Evolutionary conservation across 2,113 vertebrate genomes (phyloP).

Genomic region (Chionodraco myersi): DNA sequence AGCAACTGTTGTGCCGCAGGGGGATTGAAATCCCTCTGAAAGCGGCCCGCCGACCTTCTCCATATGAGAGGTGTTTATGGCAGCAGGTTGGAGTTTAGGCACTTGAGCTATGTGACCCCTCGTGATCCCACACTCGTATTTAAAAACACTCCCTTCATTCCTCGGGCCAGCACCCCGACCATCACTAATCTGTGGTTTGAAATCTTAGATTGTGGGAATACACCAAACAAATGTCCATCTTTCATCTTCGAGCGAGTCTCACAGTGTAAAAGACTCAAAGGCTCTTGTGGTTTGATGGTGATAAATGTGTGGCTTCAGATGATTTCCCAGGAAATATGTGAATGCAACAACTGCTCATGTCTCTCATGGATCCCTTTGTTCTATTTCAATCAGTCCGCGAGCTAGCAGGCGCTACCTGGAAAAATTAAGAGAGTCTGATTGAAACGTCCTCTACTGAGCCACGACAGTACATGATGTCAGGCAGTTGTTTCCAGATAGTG

Average conservation of each 20-base stretch:
- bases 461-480: constrained; percentile 26
- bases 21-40: constrained; percentile 35
- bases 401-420: constrained; percentile 37
- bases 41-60: constrained; percentile 15
- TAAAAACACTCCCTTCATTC: constrained; percentile 27
- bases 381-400: constrained; percentile 11
- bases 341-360: constrained; percentile 22
- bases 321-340: constrained; percentile 19
- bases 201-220: constrained; percentile 60
- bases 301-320: constrained; percentile 41
- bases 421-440: constrained; percentile 17
- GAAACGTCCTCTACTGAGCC: background rate
- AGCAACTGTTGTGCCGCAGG: constrained; percentile 45
- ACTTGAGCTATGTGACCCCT: constrained; percentile 40
- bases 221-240: constrained; percentile 30
- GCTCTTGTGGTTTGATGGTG: constrained; percentile 12
- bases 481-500: constrained; percentile 36
- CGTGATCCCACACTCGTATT: background rate
- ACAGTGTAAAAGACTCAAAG: constrained; percentile 26
- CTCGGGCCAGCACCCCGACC: background rate
- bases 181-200: constrained; percentile 41
- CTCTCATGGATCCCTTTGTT: constrained; percentile 42
- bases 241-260: constrained; percentile 17
- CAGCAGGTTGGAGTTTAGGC: constrained; percentile 54
- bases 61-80: constrained; percentile 61